A percentile compares a stretch with the other conserved stretches of the same genome.
Evolutionary conservation across 2,113 vertebrate genomes (phyloP).

Genomic region (Lophotis ruficrista): DNA sequence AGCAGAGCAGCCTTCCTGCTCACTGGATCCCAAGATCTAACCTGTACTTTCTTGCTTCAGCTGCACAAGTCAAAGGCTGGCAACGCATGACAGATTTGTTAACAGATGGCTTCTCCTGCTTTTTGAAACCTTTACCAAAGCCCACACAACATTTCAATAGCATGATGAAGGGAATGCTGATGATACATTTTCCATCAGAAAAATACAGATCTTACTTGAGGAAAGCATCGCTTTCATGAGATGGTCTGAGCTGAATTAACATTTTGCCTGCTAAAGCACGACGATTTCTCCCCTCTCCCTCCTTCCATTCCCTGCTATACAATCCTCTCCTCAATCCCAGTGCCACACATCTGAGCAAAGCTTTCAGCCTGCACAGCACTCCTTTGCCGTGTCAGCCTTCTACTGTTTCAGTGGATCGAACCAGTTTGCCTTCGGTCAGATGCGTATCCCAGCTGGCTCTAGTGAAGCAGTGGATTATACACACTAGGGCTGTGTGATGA

Average conservation of each 20-base stretch:
- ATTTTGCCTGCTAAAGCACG: background rate
- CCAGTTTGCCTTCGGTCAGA: background rate
- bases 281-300: background rate
- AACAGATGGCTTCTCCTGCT: background rate
- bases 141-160: background rate
- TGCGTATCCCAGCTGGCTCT: background rate
- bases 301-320: background rate
- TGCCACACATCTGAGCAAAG: background rate
- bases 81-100: background rate
- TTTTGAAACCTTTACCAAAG: background rate
- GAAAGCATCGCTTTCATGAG: background rate
- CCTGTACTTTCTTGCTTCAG: background rate
- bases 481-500: background rate
- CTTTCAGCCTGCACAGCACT: background rate
- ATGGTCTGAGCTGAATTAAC: background rate
- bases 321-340: background rate
- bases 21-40: background rate
- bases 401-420: background rate
- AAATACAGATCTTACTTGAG: background rate
- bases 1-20: background rate
- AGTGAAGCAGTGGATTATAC: fast-evolving
- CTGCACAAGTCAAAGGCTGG: background rate
- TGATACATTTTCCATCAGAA: background rate
- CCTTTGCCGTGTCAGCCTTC: background rate
- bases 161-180: background rate